Percentiles rank a stretch among this genome's conserved stretches.
Conservation (phyloP, 2,797 vertebrate genomes). For the Ceryle rudis region DNA sequence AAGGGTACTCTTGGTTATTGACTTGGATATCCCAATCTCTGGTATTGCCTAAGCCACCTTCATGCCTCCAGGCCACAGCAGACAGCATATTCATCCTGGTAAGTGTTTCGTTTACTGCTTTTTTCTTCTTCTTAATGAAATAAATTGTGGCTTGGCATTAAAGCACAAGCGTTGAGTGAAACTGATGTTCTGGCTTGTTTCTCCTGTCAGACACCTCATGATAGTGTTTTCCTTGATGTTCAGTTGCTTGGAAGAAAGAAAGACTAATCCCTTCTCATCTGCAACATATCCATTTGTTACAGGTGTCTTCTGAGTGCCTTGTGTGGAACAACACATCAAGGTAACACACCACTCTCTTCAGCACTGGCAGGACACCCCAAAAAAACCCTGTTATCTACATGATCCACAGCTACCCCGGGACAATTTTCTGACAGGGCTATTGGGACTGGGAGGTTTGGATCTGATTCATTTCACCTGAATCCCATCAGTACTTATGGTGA, state of each 20-base stretch:
- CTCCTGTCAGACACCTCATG: slow-evolving; percentile 18
- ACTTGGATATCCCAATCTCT: neutral
- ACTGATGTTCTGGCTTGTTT: slow-evolving; percentile 26
- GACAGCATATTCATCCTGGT: neutral
- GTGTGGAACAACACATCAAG: accelerated
- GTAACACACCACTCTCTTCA: neutral
- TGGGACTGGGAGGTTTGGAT: neutral
- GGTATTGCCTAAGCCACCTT: neutral
- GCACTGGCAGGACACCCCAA: neutral
- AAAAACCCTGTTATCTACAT: neutral
- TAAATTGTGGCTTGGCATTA: slow-evolving; percentile 24
- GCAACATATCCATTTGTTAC: neutral
- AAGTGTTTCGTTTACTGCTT: neutral
- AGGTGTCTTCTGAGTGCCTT: neutral
- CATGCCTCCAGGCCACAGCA: slow-evolving; percentile 22
- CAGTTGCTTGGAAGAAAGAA: neutral
- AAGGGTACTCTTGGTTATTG: neutral
- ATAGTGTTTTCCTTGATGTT: neutral
- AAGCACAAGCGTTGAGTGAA: neutral
- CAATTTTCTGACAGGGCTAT: neutral
- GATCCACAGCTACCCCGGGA: neutral
- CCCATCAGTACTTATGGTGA: neutral
- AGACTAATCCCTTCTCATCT: neutral
- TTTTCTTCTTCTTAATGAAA: neutral
- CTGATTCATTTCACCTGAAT: neutral